phyloP scores from a whole-genome alignment of 2,797 vertebrate genomes.

The Mormyrus proboscirostris region DNA sequence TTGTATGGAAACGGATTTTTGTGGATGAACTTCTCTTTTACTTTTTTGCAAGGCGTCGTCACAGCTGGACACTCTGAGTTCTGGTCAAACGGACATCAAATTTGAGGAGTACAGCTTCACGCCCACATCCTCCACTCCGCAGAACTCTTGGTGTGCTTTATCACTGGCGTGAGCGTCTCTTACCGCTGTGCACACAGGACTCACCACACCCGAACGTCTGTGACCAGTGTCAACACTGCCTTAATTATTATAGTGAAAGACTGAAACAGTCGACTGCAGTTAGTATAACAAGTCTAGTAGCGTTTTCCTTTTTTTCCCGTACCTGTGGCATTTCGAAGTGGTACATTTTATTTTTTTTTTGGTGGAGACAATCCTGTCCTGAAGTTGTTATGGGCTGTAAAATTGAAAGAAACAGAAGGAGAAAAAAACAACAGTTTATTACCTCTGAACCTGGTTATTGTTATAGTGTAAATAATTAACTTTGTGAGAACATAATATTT shows the following conservation, averaged over 20 bases:
- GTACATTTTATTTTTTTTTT: conserved; percentile 23
- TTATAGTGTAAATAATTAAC: conserved; percentile 59
- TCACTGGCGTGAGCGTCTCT: conserved; percentile 70
- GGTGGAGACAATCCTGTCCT: conserved; percentile 10
- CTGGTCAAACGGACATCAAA: conserved; percentile 78
- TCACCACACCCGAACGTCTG: conserved; percentile 22
- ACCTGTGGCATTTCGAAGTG: conserved; percentile 20
- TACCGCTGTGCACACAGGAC: conserved; percentile 20
- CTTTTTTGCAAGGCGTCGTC: conserved; percentile 47
- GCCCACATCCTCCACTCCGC: conserved; percentile 60
- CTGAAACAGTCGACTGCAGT: conserved; percentile 35
- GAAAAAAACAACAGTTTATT: conserved; percentile 46
- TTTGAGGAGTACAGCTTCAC: conserved; percentile 84
- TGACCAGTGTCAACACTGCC: conserved; percentile 50
- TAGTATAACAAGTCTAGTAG: conserved; percentile 17
- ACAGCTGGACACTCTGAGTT: conserved; percentile 60
- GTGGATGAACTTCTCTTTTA: neutral
- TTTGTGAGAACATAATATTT: conserved; percentile 67
- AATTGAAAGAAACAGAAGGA: conserved; percentile 30
- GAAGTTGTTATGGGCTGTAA: conserved; percentile 28
- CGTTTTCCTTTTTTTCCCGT: conserved; percentile 21
- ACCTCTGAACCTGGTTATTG: conserved; percentile 49
- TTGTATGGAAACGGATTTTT: neutral
- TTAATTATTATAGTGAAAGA: conserved; percentile 32
- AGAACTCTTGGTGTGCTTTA: conserved; percentile 85